Evolutionary conservation across 2,797 vertebrate species (phyloP).

Genomic region (Lepus townsendii): DNA sequence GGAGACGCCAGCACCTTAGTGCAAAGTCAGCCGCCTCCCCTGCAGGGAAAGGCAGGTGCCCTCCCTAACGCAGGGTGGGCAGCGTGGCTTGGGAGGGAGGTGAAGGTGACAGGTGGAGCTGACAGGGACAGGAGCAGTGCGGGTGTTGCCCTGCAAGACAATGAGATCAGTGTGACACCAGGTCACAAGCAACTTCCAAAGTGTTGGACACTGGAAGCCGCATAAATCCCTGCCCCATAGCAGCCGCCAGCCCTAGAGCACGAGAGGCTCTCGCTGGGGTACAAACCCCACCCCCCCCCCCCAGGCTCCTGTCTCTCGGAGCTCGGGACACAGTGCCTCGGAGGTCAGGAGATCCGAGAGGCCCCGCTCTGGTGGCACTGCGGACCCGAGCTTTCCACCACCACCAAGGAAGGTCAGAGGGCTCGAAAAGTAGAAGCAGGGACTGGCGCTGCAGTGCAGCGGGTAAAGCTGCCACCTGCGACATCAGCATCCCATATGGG

Average conservation of each 20-base stretch:
- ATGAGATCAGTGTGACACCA: accelerated
- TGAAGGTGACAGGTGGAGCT: background rate
- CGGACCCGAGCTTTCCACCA: too few relatives aligned
- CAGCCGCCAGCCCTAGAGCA: background rate
- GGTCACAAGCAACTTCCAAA: background rate
- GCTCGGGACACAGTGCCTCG: background rate
- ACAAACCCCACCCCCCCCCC: too few relatives aligned
- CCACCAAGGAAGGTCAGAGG: background rate
- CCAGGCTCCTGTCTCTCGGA: background rate
- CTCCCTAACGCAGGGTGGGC: too few relatives aligned
- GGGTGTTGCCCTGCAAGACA: too few relatives aligned
- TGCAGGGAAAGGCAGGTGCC: background rate
- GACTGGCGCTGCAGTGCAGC: too few relatives aligned
- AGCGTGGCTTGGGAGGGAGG: background rate
- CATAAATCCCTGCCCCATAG: background rate
- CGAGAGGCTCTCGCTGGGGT: background rate
- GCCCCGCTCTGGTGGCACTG: background rate
- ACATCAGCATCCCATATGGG: too few relatives aligned
- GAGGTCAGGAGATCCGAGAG: background rate
- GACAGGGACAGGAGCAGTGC: background rate
- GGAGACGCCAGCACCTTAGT: background rate
- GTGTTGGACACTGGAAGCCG: too few relatives aligned
- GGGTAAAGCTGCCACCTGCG: too few relatives aligned
- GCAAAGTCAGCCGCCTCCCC: background rate
- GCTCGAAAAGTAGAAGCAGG: background rate